Evolutionary conservation across 1,140 invertebrate genomes (phyloP).

Genomic region (Drosophila murphyi): DNA sequence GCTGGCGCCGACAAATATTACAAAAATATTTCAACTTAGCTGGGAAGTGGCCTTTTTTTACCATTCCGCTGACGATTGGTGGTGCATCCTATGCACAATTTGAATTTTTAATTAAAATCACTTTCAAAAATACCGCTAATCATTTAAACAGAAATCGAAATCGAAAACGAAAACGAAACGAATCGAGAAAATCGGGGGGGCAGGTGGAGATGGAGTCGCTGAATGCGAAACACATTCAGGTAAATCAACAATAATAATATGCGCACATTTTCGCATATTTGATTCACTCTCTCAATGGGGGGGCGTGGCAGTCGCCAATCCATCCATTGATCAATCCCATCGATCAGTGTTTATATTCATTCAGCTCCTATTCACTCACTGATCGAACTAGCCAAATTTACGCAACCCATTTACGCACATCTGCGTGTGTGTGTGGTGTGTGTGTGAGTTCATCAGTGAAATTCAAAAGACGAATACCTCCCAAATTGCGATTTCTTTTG

Average conservation of each 20-base stretch:
- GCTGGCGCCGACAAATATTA: conserved; percentile 28
- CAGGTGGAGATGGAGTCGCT: not conserved
- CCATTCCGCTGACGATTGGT: conserved; percentile 13
- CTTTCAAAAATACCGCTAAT: conserved; percentile 82
- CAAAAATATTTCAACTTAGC: conserved; percentile 32
- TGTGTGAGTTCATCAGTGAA: conserved; percentile 27
- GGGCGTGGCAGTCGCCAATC: conserved; percentile 8
- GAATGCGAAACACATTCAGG: conserved; percentile 23
- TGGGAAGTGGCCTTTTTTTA: conserved; percentile 51
- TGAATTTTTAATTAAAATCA: conserved; percentile 77
- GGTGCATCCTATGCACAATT: conserved; percentile 58
- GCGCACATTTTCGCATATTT: conserved; percentile 43
- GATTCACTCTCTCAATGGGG: conserved; percentile 34
- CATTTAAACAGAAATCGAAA: conserved; percentile 54
- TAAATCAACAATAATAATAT: conserved; percentile 51
- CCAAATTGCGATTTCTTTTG: conserved; percentile 10
- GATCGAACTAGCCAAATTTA: conserved; percentile 4
- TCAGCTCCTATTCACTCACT: conserved; percentile 17
- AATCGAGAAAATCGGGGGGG: not conserved
- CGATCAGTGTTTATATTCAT: conserved; percentile 32
- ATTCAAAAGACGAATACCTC: conserved; percentile 31
- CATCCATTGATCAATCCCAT: conserved; percentile 22
- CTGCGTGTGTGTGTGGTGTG: too few species aligned
- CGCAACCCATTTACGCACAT: conserved; percentile 27
- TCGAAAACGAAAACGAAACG: conserved; percentile 16